A percentile compares a stretch with the other conserved stretches of the same genome.
phyloP scores from a whole-genome alignment of 2,888 invertebrate species.

The Agrotis clavis region DNA sequence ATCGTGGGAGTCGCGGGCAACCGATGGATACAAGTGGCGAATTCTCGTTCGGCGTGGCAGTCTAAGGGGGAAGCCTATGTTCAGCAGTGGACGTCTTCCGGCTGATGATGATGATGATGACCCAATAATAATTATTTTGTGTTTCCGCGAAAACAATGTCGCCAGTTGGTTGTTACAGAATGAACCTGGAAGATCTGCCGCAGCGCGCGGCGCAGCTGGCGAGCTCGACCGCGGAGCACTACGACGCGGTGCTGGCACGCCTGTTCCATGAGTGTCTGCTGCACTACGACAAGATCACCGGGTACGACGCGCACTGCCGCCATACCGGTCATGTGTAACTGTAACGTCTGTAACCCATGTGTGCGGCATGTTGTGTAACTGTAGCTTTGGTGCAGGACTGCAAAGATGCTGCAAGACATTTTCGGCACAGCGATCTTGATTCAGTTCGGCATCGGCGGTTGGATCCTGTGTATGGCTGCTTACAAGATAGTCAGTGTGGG shows the following conservation, averaged over 20 bases:
- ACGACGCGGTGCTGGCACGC: slow-evolving; percentile 65
- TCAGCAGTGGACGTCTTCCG: too few relatives aligned
- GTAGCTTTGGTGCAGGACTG: slow-evolving; percentile 68
- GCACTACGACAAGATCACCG: slow-evolving; percentile 78
- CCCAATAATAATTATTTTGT: too few relatives aligned
- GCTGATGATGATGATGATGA: too few relatives aligned
- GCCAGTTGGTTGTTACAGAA: slow-evolving; percentile 67
- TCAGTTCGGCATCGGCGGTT: slow-evolving; percentile 85
- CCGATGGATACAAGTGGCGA: too few relatives aligned
- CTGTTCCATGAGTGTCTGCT: slow-evolving; percentile 74
- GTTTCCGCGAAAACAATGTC: not conserved
- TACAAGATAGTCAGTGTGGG: slow-evolving; percentile 85
- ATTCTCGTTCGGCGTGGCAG: too few relatives aligned
- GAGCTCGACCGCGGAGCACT: slow-evolving; percentile 45
- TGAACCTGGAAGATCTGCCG: slow-evolving; percentile 75
- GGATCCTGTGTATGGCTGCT: slow-evolving; percentile 88
- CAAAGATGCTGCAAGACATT: slow-evolving; percentile 76
- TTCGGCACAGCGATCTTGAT: slow-evolving; percentile 82
- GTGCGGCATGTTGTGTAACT: not conserved
- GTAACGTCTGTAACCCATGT: not conserved
- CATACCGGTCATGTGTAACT: not conserved
- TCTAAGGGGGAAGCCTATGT: too few relatives aligned
- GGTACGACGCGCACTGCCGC: slow-evolving; percentile 63
- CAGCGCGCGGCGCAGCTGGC: slow-evolving; percentile 65
- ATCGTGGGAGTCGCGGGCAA: too few relatives aligned